Percentiles rank a stretch among this genome's conserved stretches.
Conservation (phyloP, 2,888 invertebrate genomes). For the Plebejus melissa region DNA sequence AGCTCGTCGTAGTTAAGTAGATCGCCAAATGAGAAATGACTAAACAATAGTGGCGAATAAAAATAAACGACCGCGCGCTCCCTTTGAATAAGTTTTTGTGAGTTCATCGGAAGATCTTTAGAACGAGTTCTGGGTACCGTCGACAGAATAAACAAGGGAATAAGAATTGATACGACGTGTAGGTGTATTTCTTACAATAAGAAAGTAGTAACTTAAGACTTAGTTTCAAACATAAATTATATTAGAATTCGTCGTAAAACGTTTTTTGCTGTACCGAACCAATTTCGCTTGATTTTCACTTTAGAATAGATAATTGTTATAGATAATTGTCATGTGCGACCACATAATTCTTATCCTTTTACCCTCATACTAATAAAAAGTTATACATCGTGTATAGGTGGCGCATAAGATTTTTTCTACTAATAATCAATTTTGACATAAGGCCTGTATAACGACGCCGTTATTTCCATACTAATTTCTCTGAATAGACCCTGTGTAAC, state of each 20-base stretch:
- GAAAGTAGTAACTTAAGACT: neutral
- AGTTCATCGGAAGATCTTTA: slow-evolving; percentile 76
- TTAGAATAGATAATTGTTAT: no score
- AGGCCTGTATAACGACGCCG: no score
- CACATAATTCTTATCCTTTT: no score
- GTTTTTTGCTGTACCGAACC: no score
- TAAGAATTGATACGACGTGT: neutral
- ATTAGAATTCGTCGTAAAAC: neutral
- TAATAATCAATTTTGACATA: no score
- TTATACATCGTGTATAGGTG: no score
- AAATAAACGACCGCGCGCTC: slow-evolving; percentile 68
- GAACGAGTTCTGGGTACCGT: slow-evolving; percentile 60
- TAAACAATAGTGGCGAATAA: slow-evolving; percentile 72
- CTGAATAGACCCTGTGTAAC: no score
- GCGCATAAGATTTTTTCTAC: no score
- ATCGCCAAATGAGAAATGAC: slow-evolving; percentile 62
- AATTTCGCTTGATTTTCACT: no score
- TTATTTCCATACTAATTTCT: no score
- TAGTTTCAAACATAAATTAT: neutral
- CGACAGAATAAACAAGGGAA: slow-evolving; percentile 40
- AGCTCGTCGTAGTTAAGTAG: slow-evolving; percentile 33
- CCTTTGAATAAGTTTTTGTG: slow-evolving; percentile 70
- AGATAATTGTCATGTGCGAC: no score
- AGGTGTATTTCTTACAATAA: neutral
- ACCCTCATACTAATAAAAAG: no score